phyloP scores from a whole-genome alignment of 2,888 invertebrate genomes.

The Thymelicus sylvestris region DNA sequence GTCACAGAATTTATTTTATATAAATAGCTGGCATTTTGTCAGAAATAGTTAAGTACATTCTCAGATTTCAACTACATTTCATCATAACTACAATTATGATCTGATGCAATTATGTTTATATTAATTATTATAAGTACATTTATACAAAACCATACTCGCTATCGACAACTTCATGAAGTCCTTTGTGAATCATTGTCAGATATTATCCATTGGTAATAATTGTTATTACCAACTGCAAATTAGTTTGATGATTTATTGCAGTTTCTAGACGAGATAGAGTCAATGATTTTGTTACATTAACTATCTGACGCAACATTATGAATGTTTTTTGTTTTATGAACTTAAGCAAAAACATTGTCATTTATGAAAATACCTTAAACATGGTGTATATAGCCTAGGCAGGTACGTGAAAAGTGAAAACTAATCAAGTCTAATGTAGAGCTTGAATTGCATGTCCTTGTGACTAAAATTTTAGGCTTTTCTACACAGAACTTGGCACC shows the following conservation, averaged over 20 bases:
- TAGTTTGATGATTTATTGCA: neutral
- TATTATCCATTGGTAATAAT: constrained; percentile 17
- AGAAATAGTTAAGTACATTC: no score
- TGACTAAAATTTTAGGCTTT: no score
- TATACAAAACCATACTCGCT: neutral
- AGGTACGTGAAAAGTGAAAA: no score
- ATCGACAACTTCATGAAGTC: constrained; percentile 13
- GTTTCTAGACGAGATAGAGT: neutral
- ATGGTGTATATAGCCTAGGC: no score
- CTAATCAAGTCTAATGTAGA: no score
- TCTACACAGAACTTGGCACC: no score
- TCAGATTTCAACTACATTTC: neutral
- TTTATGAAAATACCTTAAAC: no score
- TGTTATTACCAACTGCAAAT: neutral
- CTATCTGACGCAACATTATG: neutral
- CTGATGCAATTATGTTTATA: neutral
- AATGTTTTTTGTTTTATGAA: neutral
- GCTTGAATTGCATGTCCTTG: no score
- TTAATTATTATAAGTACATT: neutral
- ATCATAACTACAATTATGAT: neutral
- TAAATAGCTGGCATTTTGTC: no score
- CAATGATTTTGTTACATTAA: neutral
- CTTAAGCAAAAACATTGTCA: no score
- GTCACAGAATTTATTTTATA: no score
- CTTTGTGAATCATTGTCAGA: constrained; percentile 15